Evolutionary conservation across 2,888 invertebrate genomes (phyloP).

Genomic region (Proisotoma minuta): DNA sequence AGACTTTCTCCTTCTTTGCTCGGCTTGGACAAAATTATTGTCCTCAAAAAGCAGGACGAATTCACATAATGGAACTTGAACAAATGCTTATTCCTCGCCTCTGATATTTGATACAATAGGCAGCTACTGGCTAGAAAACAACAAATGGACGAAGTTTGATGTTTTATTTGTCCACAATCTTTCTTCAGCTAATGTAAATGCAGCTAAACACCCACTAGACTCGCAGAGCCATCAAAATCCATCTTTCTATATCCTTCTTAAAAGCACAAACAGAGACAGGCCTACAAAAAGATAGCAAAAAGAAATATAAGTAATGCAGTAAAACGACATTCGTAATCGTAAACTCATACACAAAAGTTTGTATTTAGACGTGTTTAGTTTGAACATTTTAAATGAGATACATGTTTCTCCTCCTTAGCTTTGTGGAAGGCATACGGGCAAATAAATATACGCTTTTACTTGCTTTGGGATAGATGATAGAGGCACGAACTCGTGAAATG

Average conservation of each 20-base stretch:
- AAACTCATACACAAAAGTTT: no score
- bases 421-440: neutral
- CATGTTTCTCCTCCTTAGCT: neutral
- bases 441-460: neutral
- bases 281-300: no score
- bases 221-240: neutral
- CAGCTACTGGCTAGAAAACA: neutral
- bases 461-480: neutral
- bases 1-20: no score
- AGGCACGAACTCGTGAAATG: neutral
- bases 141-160: constrained; percentile 15
- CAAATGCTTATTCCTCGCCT: no score
- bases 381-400: neutral
- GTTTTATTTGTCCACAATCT: constrained; percentile 14
- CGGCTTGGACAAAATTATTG: neutral
- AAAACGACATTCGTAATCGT: neutral
- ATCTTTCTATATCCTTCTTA: no score
- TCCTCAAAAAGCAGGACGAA: no score
- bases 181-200: neutral
- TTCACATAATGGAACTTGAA: no score
- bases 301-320: neutral
- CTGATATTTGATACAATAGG: no score
- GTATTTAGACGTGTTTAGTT: neutral
- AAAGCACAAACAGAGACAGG: no score
- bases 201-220: neutral